These are phyloP conservation scores for Zeus faber DNA, from an alignment of 2,113 vertebrate genomes.

Conservation along the genomic window DNA sequence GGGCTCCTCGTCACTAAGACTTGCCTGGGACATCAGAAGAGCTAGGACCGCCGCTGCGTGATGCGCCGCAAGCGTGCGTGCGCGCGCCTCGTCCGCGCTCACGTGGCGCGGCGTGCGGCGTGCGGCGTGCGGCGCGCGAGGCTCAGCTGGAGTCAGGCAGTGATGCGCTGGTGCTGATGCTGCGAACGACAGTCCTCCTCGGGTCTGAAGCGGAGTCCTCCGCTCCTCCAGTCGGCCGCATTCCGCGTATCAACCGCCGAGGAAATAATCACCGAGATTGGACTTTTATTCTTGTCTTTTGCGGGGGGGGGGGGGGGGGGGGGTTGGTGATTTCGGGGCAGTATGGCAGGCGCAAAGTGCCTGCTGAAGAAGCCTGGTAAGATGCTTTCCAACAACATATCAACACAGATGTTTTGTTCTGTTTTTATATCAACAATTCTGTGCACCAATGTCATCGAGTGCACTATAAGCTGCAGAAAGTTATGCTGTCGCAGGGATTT, in stretches of 20 bases:
- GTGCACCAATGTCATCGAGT: no score
- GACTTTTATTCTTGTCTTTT: no score
- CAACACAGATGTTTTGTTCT: no score
- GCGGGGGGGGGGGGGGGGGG: conserved; percentile 21
- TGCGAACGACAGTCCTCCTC: conserved; percentile 10
- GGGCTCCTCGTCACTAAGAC: no score
- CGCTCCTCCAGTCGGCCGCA: conserved; percentile 17
- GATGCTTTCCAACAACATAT: no score
- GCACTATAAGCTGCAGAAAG: no score
- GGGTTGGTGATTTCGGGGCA: conserved; percentile 31
- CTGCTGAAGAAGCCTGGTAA: conserved; percentile 72
- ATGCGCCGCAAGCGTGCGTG: conserved; percentile 18
- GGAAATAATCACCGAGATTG: no score
- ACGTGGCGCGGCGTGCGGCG: conserved; percentile 46
- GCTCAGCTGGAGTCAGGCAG: conserved; percentile 5
- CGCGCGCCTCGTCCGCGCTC: conserved; percentile 26
- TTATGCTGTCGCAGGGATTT: no score
- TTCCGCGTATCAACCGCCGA: not conserved
- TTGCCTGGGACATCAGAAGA: no score
- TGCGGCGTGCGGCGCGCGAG: conserved; percentile 27
- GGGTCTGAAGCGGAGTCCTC: conserved; percentile 45
- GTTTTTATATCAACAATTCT: no score
- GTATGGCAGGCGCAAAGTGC: conserved; percentile 72
- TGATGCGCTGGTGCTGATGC: conserved; percentile 3
- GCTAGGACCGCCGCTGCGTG: no score